Base-by-base conservation (phyloP, 2,888 invertebrate species). In the Amphipoea lucens region DNA sequence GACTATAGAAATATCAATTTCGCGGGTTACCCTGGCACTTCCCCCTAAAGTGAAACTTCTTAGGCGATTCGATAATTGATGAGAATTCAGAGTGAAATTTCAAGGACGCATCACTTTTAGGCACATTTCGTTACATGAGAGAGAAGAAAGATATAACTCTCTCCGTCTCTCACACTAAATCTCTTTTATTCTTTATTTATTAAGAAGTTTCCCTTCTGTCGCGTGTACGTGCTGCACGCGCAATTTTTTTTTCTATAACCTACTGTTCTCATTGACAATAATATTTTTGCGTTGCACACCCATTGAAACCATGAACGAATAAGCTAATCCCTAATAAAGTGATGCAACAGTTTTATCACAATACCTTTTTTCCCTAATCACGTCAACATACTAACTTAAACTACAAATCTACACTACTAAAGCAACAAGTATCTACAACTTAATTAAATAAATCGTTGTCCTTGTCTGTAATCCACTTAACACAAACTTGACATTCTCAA, bases 381-480 rank as follows among this genome's bases (percentile, higher is more conserved):
- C 5, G 0, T 29, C 12, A 60, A 60, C n/a, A 5, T 62, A 62
- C 12, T 29, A 29, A 14, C 12, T 29, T 12, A n/a, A 54, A 51
- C 23, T 17, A 70, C 9, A 17, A 23, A 3, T 57, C 40, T 3
- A 71, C 17, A 4, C 40, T 12, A 40, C 40, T n/a, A 17, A 23
- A 36, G 20, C 63, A 63, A 63, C 63, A 29, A 63, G 63, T 63
- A 63, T 40, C 17, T 63, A 71, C 42, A 17, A 71, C 40, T 23
- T 71, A 71, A 40, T 71, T 60, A 17, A 71, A 60, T 12, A n/a
- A 72, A 42, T 72, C 11, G 11, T 6, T 71, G 40, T 6, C 71
- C 71, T 60, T 62, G n/a, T 42, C 4, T 62, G n/a, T 72, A 40
- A 71, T 60, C 7, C 9, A 71, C 40, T 60, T 71, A 71, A n/a